Base-by-base conservation (phyloP, 2,797 vertebrate genomes). In the Dendrocincla fuliginosa region DNA sequence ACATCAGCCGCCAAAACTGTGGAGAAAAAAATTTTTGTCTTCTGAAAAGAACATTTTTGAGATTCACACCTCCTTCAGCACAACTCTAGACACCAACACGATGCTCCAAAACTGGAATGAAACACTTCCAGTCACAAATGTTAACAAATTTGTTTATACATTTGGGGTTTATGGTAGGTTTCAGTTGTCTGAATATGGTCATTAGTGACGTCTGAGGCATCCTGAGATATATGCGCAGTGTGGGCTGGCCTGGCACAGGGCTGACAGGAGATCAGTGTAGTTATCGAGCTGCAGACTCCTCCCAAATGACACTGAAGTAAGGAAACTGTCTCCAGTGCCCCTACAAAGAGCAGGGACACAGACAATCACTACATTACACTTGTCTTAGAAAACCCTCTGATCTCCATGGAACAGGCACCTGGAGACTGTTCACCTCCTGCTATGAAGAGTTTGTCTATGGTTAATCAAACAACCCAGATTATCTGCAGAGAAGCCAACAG, bases 11-110 rank as follows among this genome's bases (percentile, higher is more conserved):
- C 11, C 5, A 37, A 56, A 87, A 64, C 3, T 19, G 6, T n/a
- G 10, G 35, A 19, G 7, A 12, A 70, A 80, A 79, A 25, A 25
- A 7, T 3, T 0, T 0, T 2, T 5, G 1, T 30, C 3, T 47
- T 59, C 25, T 71, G 46, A 46, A 89, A 87, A 60, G 2, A n/a
- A 6, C 2, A 27, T 2, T 76, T 89, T 11, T n/a, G 18, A 73
- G n/a, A 69, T 69, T 73, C 73, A 22, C 3, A 44, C 2, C 7
- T 46, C 12, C 15, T 84, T 77, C 28, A 73, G 11, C 30, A 47
- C 7, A 35, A 44, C 19, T 50, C 19, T 30, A 49, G 23, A 39
- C 39, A 18, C 4, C 22, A 74, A 7, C 17, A 32, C 0, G 0
- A 15, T 24, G 14, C 33, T 89, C 64, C 23, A 16, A 59, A 83